Base-by-base conservation (phyloP, 2,888 invertebrate species). In the Cenopis cana region DNA sequence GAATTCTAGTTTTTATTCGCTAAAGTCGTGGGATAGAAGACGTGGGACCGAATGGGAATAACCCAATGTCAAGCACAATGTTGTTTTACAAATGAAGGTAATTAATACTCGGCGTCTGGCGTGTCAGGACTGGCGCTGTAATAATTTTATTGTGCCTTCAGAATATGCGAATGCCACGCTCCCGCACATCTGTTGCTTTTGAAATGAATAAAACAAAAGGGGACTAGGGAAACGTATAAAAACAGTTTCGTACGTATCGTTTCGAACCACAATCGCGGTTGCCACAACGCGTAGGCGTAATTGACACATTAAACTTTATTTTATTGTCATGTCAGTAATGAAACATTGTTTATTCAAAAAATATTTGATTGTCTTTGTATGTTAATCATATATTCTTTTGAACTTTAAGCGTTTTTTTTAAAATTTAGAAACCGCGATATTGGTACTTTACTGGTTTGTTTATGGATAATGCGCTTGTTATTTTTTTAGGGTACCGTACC, bases 191-290 rank as follows among this genome's bases (percentile, higher is more conserved):
- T 70, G 70, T 59, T 61, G 62, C 56, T 49, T 59, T 60, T 24
- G 60, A 64, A 67, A 65, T 67, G 59, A 72, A 65, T 72, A 46
- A 73, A 75, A 57, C 68, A 79, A 78, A 75, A 74, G 72, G 71
- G 73, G 76, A 79, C 69, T 77, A 80, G 82, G 79, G 81, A 81
- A 85, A 78, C 50, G 54, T 68, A 76, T 69, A 76, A 76, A 78
- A 78, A 79, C 76, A 72, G 79, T 80, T 79, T 76, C 77, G 76
- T 76, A 75, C 78, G 75, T 76, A 75, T 79, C 74, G 57, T 24
- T 50, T 56, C 68, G 46, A 75, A 75, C 68, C 77, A 74, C 77
- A 76, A 72, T 75, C 73, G 72, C 65, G 66, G 74, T 64, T 70
- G 52, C 72, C 70, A 70, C 59, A 70, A 64, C 41, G 73, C 57